A percentile compares a stretch with the other conserved stretches of the same genome.
Conservation (phyloP, 2,797 vertebrate genomes). For the Helostoma temminkii region DNA sequence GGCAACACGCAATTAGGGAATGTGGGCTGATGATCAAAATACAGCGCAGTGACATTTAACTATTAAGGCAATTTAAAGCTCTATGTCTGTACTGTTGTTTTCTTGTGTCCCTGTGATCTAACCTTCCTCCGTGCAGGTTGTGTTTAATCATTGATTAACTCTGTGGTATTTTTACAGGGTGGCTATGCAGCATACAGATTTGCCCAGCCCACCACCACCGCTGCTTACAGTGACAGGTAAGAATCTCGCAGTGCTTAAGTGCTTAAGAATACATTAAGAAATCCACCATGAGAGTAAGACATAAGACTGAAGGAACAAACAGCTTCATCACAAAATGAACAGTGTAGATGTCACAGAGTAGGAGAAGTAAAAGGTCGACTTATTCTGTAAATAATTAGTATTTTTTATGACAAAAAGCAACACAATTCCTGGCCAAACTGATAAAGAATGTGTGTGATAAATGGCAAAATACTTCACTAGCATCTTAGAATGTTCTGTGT, state of each 20-base stretch:
- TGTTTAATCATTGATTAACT: conserved; percentile 59
- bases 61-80: conserved; percentile 44
- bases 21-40: conserved; percentile 29
- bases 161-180: conserved; percentile 84
- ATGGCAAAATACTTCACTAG: conserved; percentile 34
- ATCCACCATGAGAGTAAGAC: too few species aligned
- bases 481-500: conserved; percentile 41
- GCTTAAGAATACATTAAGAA: conserved; percentile 1
- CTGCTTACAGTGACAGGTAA: conserved; percentile 94
- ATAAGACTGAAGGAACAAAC: conserved; percentile 1
- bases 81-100: conserved; percentile 35
- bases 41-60: conserved; percentile 55
- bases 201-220: conserved; percentile 92
- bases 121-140: conserved; percentile 54
- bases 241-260: conserved; percentile 16
- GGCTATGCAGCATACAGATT: conserved; percentile 97
- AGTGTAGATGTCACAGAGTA: neutral
- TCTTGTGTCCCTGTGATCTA: conserved; percentile 44
- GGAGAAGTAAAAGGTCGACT: conserved; percentile 5
- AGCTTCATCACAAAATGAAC: conserved; percentile 1
- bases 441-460: conserved; percentile 26
- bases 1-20: conserved; percentile 28
- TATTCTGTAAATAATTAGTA: conserved; percentile 26
- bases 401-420: conserved; percentile 30
- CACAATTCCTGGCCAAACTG: conserved; percentile 12